Evolutionary conservation across 2,888 invertebrate species (phyloP).

Genomic region (Scaptomyza tumidula): DNA sequence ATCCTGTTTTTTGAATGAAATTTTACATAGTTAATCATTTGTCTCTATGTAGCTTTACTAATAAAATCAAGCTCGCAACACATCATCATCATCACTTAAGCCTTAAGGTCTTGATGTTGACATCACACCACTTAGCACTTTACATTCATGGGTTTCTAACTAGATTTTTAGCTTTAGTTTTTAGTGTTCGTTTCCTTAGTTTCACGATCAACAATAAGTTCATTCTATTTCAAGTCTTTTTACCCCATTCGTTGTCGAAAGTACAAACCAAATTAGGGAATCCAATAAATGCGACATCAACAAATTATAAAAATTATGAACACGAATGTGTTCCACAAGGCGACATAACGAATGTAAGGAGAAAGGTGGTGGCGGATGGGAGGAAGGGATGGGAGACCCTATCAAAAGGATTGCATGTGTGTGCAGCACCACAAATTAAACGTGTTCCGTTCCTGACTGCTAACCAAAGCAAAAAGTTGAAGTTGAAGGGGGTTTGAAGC

Average conservation of each 20-base stretch:
- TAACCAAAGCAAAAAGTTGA: background rate
- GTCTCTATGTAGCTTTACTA: background rate
- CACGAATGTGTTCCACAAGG: constrained; percentile 23
- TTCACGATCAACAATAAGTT: constrained; percentile 15
- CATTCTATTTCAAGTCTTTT: constrained; percentile 26
- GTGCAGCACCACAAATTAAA: constrained; percentile 54
- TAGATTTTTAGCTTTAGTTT: background rate
- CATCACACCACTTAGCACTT: constrained; percentile 8
- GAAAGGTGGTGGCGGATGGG: constrained; percentile 13
- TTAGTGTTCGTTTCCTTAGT: background rate
- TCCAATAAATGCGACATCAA: constrained; percentile 46
- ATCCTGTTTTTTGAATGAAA: too few species aligned
- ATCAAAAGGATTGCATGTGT: constrained; percentile 69
- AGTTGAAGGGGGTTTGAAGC: constrained; percentile 16
- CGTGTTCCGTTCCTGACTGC: constrained; percentile 39
- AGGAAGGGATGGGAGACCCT: constrained; percentile 32
- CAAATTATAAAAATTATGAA: constrained; percentile 68
- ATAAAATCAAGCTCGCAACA: background rate
- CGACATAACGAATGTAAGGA: constrained; percentile 6
- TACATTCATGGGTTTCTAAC: background rate
- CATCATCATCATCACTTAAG: background rate
- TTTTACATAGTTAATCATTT: background rate
- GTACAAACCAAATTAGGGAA: constrained; percentile 39
- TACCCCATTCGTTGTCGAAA: constrained; percentile 10
- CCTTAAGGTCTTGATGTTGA: constrained; percentile 6